Evolutionary conservation across 2,888 invertebrate genomes (phyloP).

Genomic region (Polydesmus complanatus): DNA sequence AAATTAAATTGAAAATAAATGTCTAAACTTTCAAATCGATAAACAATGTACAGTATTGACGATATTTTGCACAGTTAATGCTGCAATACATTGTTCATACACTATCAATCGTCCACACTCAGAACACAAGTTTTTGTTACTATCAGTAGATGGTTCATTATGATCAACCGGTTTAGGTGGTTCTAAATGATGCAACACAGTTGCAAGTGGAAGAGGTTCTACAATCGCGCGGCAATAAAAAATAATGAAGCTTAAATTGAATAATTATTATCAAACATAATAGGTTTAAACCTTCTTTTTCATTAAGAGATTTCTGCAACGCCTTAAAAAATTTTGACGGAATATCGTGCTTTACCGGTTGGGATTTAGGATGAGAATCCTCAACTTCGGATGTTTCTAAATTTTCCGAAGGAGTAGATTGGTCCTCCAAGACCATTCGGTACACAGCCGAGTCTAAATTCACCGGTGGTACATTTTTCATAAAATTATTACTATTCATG

Average conservation of each 20-base stretch:
- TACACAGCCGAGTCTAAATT: constrained; percentile 28
- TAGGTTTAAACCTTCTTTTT: constrained; percentile 17
- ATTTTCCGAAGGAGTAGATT: constrained; percentile 16
- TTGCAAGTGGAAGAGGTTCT: constrained; percentile 18
- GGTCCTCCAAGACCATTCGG: constrained; percentile 27
- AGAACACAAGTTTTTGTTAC: constrained; percentile 82
- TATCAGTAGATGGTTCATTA: constrained; percentile 6
- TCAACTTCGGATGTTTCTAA: neutral
- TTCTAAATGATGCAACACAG: constrained; percentile 19
- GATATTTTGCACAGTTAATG: too few relatives aligned
- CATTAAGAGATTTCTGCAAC: constrained; percentile 23
- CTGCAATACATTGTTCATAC: constrained; percentile 62
- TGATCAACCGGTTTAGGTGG: constrained; percentile 14
- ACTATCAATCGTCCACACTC: constrained; percentile 94
- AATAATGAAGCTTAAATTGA: too few relatives aligned
- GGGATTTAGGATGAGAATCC: neutral
- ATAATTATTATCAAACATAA: too few relatives aligned
- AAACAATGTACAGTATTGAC: too few relatives aligned
- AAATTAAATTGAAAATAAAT: too few relatives aligned
- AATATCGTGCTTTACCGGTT: constrained; percentile 17
- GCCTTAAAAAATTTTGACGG: constrained; percentile 24
- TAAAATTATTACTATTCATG: constrained; percentile 72
- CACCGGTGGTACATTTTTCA: constrained; percentile 60
- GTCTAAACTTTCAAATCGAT: too few relatives aligned
- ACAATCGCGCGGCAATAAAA: neutral